Base-by-base conservation (phyloP, 2,113 vertebrate species). In the Muntiacus reevesi region DNA sequence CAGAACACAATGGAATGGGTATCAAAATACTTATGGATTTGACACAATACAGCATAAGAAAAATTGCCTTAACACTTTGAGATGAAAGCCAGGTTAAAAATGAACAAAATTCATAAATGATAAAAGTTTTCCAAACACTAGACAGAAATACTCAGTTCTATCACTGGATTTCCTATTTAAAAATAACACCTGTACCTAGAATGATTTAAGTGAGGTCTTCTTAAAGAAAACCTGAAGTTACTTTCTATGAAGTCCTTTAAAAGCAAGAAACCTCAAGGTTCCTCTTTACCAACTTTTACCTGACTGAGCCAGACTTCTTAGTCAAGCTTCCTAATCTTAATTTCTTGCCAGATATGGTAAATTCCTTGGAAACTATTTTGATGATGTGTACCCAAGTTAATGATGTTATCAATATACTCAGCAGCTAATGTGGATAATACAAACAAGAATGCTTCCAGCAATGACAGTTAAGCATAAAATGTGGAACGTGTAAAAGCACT, bases 11-110 rank as follows among this genome's bases (percentile, higher is more conserved):
- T 85, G 8, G 30, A 54, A 97, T 12, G 30, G 74, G 13, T 93
- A 86, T 83, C 71, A 93, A 92, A 88, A 89, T 57, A 82, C 59
- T 93, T 81, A 95, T 43, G 15, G 36, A 87, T 93, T 14, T 89
- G 28, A 95, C 23, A 78, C 6, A 79, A 93, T 89, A 95, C 23
- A 62, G 33, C 1, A 0, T 71, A 60, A 54, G 45, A 93, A 94
- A 96, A 96, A 91, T 19, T 88, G 81, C 28, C 89, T 47, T 74
- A 82, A 89, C 28, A 79, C 10, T 54, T 64, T n/a, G 89, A 78
- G 28, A 92, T 50, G 40, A 95, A 96, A 95, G 52, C 27, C 3
- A 36, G 3, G 36, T 62, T 85, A 82, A 93, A 96, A 83, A 93
- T 33, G 14, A 43, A 52, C 81, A 86, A 74, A 59, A 57, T 52